Percentiles rank a stretch among this genome's conserved stretches.
These are phyloP conservation scores for Chelmon rostratus DNA, from an alignment of 2,797 vertebrate genomes.

Conservation along the genomic window DNA sequence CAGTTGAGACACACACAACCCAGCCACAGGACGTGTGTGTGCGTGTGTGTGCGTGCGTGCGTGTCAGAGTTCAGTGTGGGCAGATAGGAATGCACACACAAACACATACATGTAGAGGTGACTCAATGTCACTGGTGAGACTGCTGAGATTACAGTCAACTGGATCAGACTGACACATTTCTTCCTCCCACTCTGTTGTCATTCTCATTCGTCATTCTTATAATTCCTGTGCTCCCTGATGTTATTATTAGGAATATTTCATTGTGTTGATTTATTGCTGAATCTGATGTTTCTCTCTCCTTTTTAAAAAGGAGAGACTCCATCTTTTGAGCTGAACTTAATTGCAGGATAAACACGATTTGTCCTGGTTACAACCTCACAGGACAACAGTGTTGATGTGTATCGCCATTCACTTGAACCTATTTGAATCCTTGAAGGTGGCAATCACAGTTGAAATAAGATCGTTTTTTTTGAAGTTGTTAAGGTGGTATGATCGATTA, in stretches of 20 bases:
- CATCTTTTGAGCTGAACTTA: neutral
- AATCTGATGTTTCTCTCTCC: neutral
- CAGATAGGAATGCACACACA: slow-evolving; percentile 41
- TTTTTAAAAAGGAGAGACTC: neutral
- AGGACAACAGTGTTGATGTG: neutral
- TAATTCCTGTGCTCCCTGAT: neutral
- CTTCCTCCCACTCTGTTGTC: slow-evolving; percentile 24
- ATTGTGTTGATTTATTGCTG: neutral
- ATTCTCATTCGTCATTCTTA: slow-evolving; percentile 1
- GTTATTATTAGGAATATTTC: neutral
- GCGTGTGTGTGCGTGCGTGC: slow-evolving; percentile 10
- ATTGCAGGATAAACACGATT: neutral
- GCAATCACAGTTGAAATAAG: neutral
- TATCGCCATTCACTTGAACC: neutral
- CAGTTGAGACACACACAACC: slow-evolving; percentile 68
- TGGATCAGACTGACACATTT: slow-evolving; percentile 21
- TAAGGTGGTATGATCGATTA: neutral
- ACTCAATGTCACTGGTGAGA: slow-evolving; percentile 67
- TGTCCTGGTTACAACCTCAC: neutral
- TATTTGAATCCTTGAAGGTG: neutral
- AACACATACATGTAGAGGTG: slow-evolving; percentile 43
- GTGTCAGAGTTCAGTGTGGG: neutral
- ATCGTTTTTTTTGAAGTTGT: neutral
- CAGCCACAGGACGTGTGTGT: slow-evolving; percentile 5
- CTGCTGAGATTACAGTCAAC: slow-evolving; percentile 29